Evolutionary conservation across 92 coral and sea anemone species (phyloP).

Genomic region (Micromussa lordhowensis): DNA sequence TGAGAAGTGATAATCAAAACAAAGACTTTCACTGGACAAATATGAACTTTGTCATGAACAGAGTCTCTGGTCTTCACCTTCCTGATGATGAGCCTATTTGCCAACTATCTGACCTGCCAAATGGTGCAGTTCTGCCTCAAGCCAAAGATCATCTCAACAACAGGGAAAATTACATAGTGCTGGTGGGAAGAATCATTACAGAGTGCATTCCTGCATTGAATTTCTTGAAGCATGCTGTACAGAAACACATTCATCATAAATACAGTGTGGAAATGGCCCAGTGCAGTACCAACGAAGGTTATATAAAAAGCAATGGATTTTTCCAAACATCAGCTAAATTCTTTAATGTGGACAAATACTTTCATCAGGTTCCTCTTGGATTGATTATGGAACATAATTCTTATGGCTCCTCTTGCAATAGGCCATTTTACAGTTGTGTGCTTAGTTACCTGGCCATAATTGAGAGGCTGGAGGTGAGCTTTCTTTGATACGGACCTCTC

Average conservation of each 20-base stretch:
- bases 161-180: constrained; percentile 28
- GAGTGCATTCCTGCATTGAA: constrained; percentile 44
- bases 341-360: too few species aligned
- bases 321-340: too few species aligned
- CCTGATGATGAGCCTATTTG: constrained; percentile 42
- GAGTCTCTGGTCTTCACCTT: constrained; percentile 45
- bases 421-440: too few species aligned
- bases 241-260: constrained; percentile 22
- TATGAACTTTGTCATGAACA: constrained; percentile 23
- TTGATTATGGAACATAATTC: too few species aligned
- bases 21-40: background rate
- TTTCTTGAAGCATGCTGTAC: constrained; percentile 24
- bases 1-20: constrained; percentile 52
- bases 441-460: too few species aligned
- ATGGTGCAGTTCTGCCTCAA: constrained; percentile 34
- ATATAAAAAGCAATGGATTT: too few species aligned
- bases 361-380: too few species aligned
- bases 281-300: too few species aligned
- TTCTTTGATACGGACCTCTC: too few species aligned
- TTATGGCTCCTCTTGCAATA: too few species aligned
- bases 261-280: background rate
- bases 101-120: constrained; percentile 17
- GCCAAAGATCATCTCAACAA: constrained; percentile 39
- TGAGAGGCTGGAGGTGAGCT: too few species aligned
- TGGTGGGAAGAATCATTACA: constrained; percentile 25